Conservation (phyloP, 1,140 invertebrate species). For the Prorops nasuta region DNA sequence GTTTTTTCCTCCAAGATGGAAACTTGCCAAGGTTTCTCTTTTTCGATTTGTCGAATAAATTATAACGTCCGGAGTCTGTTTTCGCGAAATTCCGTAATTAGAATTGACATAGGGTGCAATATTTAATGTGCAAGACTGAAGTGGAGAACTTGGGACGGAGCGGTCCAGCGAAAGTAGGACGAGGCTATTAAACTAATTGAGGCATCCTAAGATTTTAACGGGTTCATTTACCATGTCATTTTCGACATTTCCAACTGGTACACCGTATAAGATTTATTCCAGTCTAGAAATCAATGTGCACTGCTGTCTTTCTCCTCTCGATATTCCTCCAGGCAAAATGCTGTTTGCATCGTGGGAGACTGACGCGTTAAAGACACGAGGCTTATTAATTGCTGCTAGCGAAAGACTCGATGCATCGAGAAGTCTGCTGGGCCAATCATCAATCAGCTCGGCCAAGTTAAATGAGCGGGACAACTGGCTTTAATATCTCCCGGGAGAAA, state of each 20-base stretch:
- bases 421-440: conserved; percentile 42
- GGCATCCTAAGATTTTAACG: conserved; percentile 34
- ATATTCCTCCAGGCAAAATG: not conserved
- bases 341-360: not conserved
- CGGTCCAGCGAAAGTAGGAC: conserved; percentile 19
- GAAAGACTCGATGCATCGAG: conserved; percentile 27
- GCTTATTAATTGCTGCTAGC: conserved; percentile 34
- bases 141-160: not conserved
- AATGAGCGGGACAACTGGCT: conserved; percentile 52
- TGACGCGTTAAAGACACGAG: conserved; percentile 1
- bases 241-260: not conserved
- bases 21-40: too few species aligned
- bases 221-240: conserved; percentile 18
- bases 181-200: conserved; percentile 41
- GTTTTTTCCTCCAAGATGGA: too few species aligned
- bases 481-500: conserved; percentile 53
- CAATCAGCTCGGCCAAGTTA: conserved; percentile 51
- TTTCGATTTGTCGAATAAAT: too few species aligned
- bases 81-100: conserved; percentile 20
- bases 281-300: not conserved
- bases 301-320: not conserved
- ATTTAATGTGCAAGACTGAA: conserved; percentile 20
- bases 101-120: conserved; percentile 27
- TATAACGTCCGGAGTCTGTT: too few species aligned
- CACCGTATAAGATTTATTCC: not conserved